Evolutionary conservation across 2,888 invertebrate genomes (phyloP).

Genomic region (Parthenolecanium corni): DNA sequence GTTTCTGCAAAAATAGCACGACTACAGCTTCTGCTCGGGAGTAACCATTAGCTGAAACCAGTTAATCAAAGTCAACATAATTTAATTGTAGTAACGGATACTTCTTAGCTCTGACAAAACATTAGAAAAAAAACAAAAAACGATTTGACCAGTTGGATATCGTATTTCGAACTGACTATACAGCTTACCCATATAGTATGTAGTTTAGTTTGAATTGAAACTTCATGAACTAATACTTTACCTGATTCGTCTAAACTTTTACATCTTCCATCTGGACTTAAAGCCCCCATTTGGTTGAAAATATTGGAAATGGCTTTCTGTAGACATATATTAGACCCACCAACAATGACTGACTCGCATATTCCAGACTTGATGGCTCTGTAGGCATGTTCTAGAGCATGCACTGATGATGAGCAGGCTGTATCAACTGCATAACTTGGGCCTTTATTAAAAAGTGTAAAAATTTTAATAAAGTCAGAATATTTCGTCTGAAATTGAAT

Average conservation of each 20-base stretch:
- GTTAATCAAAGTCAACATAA: background rate
- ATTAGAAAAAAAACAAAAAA: background rate
- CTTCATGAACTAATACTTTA: too few species aligned
- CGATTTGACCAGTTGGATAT: background rate
- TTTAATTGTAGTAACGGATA: background rate
- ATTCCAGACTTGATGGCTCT: constrained; percentile 36
- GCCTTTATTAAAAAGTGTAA: constrained; percentile 37
- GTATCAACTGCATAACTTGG: constrained; percentile 48
- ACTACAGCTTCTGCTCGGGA: constrained; percentile 40
- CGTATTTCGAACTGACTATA: too few species aligned
- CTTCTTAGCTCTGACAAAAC: background rate
- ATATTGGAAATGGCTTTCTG: constrained; percentile 44
- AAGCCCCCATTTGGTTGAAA: constrained; percentile 45
- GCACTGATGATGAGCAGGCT: constrained; percentile 47
- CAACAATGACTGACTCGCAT: constrained; percentile 48
- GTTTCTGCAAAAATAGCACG: constrained; percentile 38
- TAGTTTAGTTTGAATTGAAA: too few species aligned
- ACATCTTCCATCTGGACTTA: constrained; percentile 45
- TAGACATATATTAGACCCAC: constrained; percentile 44
- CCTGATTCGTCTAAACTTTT: constrained; percentile 44
- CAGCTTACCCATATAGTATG: too few species aligned
- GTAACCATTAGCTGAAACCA: constrained; percentile 38
- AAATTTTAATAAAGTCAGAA: too few species aligned
- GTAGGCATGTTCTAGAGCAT: constrained; percentile 42
- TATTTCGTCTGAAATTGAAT: too few species aligned